Evolutionary conservation across 2,797 vertebrate genomes (phyloP), one percentile per base, ranked within the genome.

Genomic region (Amphiprion clarkii): DNA sequence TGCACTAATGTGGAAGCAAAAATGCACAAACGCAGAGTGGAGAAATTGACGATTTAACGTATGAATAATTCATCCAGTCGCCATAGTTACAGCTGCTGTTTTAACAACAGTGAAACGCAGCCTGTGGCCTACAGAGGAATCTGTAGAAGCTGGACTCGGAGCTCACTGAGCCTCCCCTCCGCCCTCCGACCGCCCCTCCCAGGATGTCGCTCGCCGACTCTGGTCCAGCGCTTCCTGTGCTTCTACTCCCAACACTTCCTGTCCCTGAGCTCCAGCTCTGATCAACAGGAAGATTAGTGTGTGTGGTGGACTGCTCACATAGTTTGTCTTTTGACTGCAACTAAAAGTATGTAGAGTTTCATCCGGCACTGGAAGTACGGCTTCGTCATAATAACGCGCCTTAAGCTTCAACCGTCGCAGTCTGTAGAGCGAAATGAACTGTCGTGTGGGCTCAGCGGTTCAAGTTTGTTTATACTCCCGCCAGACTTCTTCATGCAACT

Each of bases 221-320:
- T 86, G 87, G 82, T 89, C 84, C 85, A 81, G 85, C 53, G 78
- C 81, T 93, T 94, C 92, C 93, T 93, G 84, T 81, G 40, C 71
- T 83, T 89, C 79, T 91, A 91, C 91, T 91, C 89, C 81, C 81
- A 84, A 53, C 75, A 79, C 88, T 94, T 95, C 94, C 94, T 95
- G 90, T 90, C 87, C 67, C 84, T 68, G 74, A 82, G 84, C 83
- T 68, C 73, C 65, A 66, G 77, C 83, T 79, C 81, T 82, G 92
- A 94, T 94, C 84, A 93, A 83, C 93, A 92, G 83, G 84, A 90
- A 92, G 92, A 95, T 93, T 88, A 84, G 48, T 74, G 61, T 65
- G 33, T 52, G 27, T 44, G 2, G 42, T 59, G 39, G 67, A 71
- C 21, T 49, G 8, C 6, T 33, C 33, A 8, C 33, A 8, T 8